phyloP scores from a whole-genome alignment of 2,888 invertebrate species.

The Nomada goodeniana region DNA sequence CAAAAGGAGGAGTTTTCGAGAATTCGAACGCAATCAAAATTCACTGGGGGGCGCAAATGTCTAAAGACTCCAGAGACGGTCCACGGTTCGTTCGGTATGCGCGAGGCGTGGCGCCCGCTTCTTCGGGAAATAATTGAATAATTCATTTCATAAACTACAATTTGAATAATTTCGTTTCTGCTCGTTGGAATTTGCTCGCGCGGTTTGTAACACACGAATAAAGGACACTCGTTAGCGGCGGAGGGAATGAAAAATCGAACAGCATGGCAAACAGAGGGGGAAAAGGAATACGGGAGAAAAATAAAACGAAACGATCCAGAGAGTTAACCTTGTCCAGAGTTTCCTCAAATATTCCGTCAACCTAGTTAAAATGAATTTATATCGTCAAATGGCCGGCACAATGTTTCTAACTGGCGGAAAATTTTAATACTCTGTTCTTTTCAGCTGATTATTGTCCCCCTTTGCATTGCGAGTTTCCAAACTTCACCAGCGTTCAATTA shows the following conservation, averaged over 20 bases:
- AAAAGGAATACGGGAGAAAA: background rate
- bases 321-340: slow-evolving; percentile 29
- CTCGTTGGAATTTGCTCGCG: slow-evolving; percentile 13
- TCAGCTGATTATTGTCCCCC: slow-evolving; percentile 24
- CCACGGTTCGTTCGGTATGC: slow-evolving; percentile 31
- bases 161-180: slow-evolving; percentile 47
- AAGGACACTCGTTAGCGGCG: slow-evolving; percentile 17
- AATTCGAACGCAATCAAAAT: slow-evolving; percentile 48
- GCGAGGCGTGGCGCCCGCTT: slow-evolving; percentile 15
- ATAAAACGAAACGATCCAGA: background rate
- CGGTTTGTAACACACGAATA: slow-evolving; percentile 12
- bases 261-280: background rate
- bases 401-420: slow-evolving; percentile 47
- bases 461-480: slow-evolving; percentile 3
- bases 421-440: background rate
- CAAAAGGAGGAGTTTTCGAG: slow-evolving; percentile 10
- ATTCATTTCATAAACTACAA: slow-evolving; percentile 53
- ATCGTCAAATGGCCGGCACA: slow-evolving; percentile 45
- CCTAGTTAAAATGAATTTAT: slow-evolving; percentile 44
- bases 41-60: slow-evolving; percentile 44
- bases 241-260: slow-evolving; percentile 2
- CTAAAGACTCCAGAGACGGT: slow-evolving; percentile 32
- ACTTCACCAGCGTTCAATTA: slow-evolving; percentile 22
- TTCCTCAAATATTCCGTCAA: slow-evolving; percentile 34
- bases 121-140: slow-evolving; percentile 54